These are phyloP conservation scores for Pseudotriccus pelzelni DNA, from an alignment of 2,797 vertebrate genomes.

Conservation along the genomic window DNA sequence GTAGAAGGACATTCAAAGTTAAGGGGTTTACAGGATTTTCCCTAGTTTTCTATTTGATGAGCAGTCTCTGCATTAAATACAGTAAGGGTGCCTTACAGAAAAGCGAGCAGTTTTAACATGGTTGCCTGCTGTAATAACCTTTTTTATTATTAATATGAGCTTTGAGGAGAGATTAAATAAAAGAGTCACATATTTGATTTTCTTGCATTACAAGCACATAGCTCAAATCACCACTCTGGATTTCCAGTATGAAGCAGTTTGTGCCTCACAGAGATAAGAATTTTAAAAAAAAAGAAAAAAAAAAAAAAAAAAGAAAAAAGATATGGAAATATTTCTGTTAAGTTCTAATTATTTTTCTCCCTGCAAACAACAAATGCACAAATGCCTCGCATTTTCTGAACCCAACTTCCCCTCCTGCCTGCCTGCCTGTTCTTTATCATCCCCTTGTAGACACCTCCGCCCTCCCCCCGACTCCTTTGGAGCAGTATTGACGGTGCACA, in stretches of 20 bases:
- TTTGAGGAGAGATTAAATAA: slow-evolving; percentile 55
- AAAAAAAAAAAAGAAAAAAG: too few species aligned
- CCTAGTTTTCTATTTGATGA: slow-evolving; percentile 21
- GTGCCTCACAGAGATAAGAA: slow-evolving; percentile 32
- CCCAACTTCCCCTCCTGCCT: slow-evolving; percentile 45
- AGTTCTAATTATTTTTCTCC: neutral
- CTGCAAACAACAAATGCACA: slow-evolving; percentile 21
- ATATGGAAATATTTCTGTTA: neutral
- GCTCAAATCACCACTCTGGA: slow-evolving; percentile 51
- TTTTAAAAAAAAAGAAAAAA: neutral
- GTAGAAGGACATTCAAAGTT: slow-evolving; percentile 33
- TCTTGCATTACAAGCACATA: slow-evolving; percentile 48
- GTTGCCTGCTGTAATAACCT: slow-evolving; percentile 63
- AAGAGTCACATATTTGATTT: slow-evolving; percentile 52
- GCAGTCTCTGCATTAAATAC: slow-evolving; percentile 10
- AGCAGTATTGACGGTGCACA: slow-evolving; percentile 52
- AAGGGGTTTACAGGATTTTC: slow-evolving; percentile 39
- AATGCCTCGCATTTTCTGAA: neutral
- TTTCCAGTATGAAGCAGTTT: slow-evolving; percentile 43
- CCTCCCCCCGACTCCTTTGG: slow-evolving; percentile 29
- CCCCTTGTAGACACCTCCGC: slow-evolving; percentile 37
- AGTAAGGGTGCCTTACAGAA: slow-evolving; percentile 23
- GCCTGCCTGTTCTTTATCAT: slow-evolving; percentile 48
- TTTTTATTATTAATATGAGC: slow-evolving; percentile 58
- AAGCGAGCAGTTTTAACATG: slow-evolving; percentile 55